Conservation (phyloP, 2,113 vertebrate species). For the Henicopernis longicauda region DNA sequence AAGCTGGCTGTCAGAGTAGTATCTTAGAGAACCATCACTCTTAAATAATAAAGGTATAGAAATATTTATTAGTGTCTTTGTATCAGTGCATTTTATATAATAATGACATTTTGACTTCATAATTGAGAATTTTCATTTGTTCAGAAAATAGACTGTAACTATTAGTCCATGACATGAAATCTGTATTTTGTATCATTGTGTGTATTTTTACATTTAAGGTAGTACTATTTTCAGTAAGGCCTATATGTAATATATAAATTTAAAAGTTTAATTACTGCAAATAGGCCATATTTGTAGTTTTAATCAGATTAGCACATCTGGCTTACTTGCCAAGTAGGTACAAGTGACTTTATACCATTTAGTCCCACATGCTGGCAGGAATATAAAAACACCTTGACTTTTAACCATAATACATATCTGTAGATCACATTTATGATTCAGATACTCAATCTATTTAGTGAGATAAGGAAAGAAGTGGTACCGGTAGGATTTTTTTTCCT, state of each 20-base stretch:
- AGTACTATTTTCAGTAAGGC: neutral
- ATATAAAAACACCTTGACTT: neutral
- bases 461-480: neutral
- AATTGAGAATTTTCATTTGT: neutral
- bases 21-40: neutral
- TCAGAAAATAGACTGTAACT: neutral
- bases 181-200: neutral
- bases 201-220: neutral
- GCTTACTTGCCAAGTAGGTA: neutral
- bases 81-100: neutral
- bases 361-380: neutral
- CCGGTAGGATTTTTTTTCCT: neutral
- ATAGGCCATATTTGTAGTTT: neutral
- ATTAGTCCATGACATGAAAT: neutral
- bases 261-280: neutral
- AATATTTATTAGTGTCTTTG: neutral
- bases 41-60: neutral
- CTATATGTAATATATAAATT: neutral
- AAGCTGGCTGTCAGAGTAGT: neutral
- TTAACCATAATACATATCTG: neutral
- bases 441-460: neutral
- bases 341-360: neutral
- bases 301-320: neutral
- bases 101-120: neutral
- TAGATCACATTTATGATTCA: neutral